Percentiles rank a stretch among this genome's conserved stretches.
Evolutionary conservation across 1,140 invertebrate genomes (phyloP).

Genomic region (Drosophila funebris): DNA sequence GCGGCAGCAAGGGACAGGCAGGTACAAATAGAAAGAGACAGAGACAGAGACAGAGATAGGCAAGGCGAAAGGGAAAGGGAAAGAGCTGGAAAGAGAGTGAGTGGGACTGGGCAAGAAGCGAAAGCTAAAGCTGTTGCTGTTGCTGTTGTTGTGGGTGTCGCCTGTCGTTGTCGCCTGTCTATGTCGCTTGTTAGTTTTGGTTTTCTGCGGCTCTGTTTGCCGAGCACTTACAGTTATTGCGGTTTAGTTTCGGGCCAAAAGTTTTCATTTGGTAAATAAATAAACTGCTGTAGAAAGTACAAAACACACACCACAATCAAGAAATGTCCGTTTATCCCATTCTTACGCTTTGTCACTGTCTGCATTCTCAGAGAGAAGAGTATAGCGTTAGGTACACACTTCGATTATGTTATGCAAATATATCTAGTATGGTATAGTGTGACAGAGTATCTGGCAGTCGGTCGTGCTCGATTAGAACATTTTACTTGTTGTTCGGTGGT

Average conservation of each 20-base stretch:
- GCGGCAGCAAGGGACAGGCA: not conserved
- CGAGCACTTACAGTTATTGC: slow-evolving; percentile 78
- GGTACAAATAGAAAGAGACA: not conserved
- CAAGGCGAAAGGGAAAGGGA: not conserved
- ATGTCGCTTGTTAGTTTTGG: slow-evolving; percentile 43
- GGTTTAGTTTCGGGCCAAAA: slow-evolving; percentile 58
- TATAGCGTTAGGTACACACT: not conserved
- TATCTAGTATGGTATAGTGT: too few relatives aligned
- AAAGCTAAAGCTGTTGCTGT: not conserved
- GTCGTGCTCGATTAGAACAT: not conserved
- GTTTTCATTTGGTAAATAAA: slow-evolving; percentile 68
- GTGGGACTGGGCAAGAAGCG: too few relatives aligned
- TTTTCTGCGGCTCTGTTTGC: slow-evolving; percentile 56
- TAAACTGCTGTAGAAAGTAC: slow-evolving; percentile 27
- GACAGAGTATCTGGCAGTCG: slow-evolving; percentile 8
- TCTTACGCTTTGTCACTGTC: slow-evolving; percentile 3
- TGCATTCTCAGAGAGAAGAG: not conserved
- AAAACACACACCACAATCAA: not conserved
- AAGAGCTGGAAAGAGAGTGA: too few relatives aligned
- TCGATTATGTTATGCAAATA: not conserved
- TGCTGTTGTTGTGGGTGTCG: slow-evolving; percentile 5
- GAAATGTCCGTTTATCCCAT: not conserved
- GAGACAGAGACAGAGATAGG: not conserved
- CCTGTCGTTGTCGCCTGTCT: too few relatives aligned
- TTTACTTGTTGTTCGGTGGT: not conserved